phyloP scores from a whole-genome alignment of 2,113 vertebrate species.

The Rutilus rutilus region DNA sequence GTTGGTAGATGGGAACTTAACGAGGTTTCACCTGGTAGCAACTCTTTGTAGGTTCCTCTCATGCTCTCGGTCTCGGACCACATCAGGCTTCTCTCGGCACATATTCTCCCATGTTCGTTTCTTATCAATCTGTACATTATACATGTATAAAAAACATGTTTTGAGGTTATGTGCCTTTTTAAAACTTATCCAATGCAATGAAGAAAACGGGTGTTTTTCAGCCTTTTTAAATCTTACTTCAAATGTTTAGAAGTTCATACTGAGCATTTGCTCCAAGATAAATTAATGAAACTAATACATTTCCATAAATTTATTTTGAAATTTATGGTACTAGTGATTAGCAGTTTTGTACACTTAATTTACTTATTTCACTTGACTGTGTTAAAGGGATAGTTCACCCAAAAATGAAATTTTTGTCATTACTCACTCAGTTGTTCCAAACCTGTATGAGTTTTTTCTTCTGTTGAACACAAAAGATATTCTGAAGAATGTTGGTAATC shows the following conservation, averaged over 20 bases:
- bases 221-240: neutral
- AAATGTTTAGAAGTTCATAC: neutral
- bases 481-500: no score
- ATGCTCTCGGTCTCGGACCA: slow-evolving; percentile 83
- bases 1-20: neutral
- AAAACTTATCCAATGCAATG: neutral
- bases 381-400: neutral
- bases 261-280: neutral
- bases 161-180: neutral
- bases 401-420: no score
- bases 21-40: slow-evolving; percentile 84
- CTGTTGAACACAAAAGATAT: no score
- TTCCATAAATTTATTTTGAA: no score
- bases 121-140: slow-evolving; percentile 82
- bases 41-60: slow-evolving; percentile 89
- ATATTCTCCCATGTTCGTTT: slow-evolving; percentile 91
- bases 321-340: neutral
- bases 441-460: no score
- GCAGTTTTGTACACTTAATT: neutral
- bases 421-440: no score
- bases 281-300: neutral
- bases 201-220: neutral
- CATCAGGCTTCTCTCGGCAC: slow-evolving; percentile 89
- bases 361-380: neutral
- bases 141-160: neutral